Base-by-base conservation (phyloP, 2,888 invertebrate species). In the Conchocele bisecta region DNA sequence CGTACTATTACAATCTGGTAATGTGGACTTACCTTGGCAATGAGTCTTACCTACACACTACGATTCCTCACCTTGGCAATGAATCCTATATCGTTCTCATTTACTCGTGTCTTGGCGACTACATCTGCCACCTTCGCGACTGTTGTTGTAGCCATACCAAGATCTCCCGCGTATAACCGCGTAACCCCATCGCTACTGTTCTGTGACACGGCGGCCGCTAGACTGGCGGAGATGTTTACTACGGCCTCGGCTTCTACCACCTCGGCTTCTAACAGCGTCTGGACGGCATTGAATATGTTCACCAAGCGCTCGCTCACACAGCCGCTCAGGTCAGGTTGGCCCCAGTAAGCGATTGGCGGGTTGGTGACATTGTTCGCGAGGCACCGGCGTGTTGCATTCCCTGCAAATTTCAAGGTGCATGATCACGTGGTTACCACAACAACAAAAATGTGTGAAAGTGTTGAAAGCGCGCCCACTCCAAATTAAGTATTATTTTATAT, bases 121-220 rank as follows among this genome's bases (percentile, higher is more conserved):
- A 78, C 67, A 0, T 63, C 61, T 3, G 85, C 78, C n/a, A 86
- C 58, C 1, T 70, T 75, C 5, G 58, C 56, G 31, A 85, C 64
- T 2, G 83, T 74, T 9, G 71, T 69, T 2, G 80, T 68, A 3
- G 83, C 81, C 22, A 67, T 75, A 11, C 71, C 59, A 5, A 86
- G 68, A 67, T 86, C 86, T 0, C 86, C 86, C 0, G 86, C 84
- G 41, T 80, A 85, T 4, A 86, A 46, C 4, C 48, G 35, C 9
- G 41, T 57, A 2, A 35, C n/a, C n/a, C n/a, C n/a, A n/a, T n/a
- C n/a, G n/a, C n/a, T n/a, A n/a, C n/a, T n/a, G n/a, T n/a, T n/a
- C n/a, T 11, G 41, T 26, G 35, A 17, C 2, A 64, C 75, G 11
- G 69, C 73, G 31, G 60, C 53, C n/a, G 50, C 70, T 1, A 82